Percentiles rank a stretch among this genome's conserved stretches.
These are phyloP conservation scores for Sciaenops ocellatus DNA, from an alignment of 2,797 vertebrate species.

Conservation along the genomic window DNA sequence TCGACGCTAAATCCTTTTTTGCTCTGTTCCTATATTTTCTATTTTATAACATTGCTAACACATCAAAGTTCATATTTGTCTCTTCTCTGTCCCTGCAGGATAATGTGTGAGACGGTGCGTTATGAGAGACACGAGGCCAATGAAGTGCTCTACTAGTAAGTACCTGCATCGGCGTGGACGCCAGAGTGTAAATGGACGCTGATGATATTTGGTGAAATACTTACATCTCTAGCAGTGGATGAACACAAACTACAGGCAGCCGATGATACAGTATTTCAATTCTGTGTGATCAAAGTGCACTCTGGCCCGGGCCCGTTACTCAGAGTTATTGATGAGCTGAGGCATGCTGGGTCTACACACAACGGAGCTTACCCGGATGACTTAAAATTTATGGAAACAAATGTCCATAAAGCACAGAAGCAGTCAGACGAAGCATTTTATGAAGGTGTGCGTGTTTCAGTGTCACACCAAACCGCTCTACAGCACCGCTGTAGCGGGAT, in stretches of 20 bases:
- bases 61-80: neutral
- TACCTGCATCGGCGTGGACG: constrained; percentile 61
- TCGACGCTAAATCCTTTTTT: neutral
- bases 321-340: constrained; percentile 41
- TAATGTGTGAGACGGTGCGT: constrained; percentile 98
- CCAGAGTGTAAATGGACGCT: constrained; percentile 4
- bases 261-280: constrained; percentile 2
- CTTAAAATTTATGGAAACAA: constrained; percentile 58
- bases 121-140: constrained; percentile 99
- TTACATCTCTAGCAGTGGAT: neutral
- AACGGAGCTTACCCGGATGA: neutral
- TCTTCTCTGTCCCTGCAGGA: constrained; percentile 82
- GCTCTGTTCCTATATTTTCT: too few relatives aligned
- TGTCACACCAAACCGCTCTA: constrained; percentile 1
- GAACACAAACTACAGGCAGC: constrained; percentile 9
- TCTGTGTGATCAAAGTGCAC: constrained; percentile 22
- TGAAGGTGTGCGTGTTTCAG: constrained; percentile 1
- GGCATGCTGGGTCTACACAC: neutral
- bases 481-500: neutral
- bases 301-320: neutral
- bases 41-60: neutral
- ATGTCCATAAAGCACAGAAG: constrained; percentile 29
- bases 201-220: constrained; percentile 17
- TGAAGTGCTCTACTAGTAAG: constrained; percentile 99
- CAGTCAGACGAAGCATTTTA: neutral